Evolutionary conservation across 2,113 vertebrate species (phyloP).

Genomic region (Piaya cayana): DNA sequence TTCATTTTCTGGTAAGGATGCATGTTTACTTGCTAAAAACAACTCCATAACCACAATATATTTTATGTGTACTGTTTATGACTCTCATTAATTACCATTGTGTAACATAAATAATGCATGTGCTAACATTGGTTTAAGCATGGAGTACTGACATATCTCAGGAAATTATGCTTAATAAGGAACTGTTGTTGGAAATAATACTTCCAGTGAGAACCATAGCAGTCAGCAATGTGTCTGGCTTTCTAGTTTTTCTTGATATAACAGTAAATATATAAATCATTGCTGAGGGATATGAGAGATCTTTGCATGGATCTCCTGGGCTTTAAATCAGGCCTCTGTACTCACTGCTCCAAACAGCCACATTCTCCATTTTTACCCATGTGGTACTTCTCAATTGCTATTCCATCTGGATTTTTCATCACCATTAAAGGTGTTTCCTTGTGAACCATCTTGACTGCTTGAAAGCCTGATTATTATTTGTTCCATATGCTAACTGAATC

Average conservation of each 20-base stretch:
- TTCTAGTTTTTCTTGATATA: not conserved
- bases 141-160: not conserved
- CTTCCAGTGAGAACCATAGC: not conserved
- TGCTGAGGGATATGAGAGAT: not conserved
- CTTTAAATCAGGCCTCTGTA: not conserved
- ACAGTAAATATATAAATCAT: not conserved
- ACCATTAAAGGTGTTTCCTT: not conserved
- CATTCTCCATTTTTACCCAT: not conserved
- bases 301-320: not conserved
- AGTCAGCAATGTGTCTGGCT: not conserved
- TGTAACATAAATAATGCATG: not conserved
- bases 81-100: slow-evolving; percentile 13
- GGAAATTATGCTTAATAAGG: not conserved
- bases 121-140: slow-evolving; percentile 20
- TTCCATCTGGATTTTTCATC: not conserved
- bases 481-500: not conserved
- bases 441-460: not conserved
- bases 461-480: not conserved
- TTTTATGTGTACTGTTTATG: not conserved
- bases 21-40: not conserved
- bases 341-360: not conserved
- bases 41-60: not conserved
- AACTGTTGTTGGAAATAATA: not conserved
- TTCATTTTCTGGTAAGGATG: not conserved
- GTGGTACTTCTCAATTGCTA: not conserved